Conservation (phyloP, 1,140 invertebrate species). For the Drosophila ercepeae region DNA sequence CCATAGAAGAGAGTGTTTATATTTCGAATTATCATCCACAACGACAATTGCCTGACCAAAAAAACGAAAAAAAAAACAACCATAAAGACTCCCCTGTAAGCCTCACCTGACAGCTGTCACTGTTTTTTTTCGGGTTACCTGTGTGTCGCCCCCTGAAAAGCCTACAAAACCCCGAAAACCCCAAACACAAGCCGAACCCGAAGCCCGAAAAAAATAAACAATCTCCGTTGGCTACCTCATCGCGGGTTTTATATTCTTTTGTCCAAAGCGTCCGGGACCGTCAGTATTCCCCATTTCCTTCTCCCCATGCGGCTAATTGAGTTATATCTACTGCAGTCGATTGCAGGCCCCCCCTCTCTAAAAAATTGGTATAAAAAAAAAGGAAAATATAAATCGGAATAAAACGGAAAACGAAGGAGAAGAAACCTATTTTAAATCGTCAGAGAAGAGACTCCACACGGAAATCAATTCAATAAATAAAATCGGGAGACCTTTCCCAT, state of each 20-base stretch:
- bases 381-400: neutral
- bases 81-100: neutral
- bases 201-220: constrained; percentile 43
- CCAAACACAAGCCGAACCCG: neutral
- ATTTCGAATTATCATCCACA: constrained; percentile 44
- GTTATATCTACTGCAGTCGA: constrained; percentile 64
- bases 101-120: constrained; percentile 48
- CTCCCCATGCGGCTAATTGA: constrained; percentile 64
- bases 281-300: constrained; percentile 32
- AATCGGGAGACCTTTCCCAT: constrained; percentile 53
- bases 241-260: constrained; percentile 36
- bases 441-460: constrained; percentile 39
- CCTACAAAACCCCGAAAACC: neutral
- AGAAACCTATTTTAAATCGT: constrained; percentile 57
- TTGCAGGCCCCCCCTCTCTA: constrained; percentile 26
- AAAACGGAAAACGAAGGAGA: neutral
- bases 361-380: neutral
- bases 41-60: constrained; percentile 36
- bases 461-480: constrained; percentile 61
- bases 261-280: constrained; percentile 16
- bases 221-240: constrained; percentile 47
- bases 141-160: neutral
- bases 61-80: neutral
- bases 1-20: constrained; percentile 25
- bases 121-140: constrained; percentile 11